Base-by-base conservation (phyloP, 2,113 vertebrate species). In the Montifringilla adamsi region DNA sequence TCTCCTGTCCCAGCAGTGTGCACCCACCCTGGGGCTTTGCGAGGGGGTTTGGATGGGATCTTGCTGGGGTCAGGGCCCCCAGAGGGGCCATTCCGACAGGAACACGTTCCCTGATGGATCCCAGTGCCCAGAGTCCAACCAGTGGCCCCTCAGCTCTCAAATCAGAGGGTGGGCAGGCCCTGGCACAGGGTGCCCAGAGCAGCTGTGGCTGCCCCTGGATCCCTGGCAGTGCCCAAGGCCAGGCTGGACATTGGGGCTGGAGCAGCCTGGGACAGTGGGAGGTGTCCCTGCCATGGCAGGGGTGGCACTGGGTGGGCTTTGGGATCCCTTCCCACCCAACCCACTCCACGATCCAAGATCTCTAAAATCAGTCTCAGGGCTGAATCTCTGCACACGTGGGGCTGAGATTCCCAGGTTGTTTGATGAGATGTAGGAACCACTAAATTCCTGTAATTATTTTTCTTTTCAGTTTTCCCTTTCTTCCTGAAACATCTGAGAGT, bases 311-410 rank as follows among this genome's bases (percentile, higher is more conserved):
- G 56, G 0, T 2, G 47, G 10, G 6, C 1, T 47, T 52, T 63
- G 3, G n/a, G 8, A 10, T 0, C 13, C 2, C 15, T 55, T 6
- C n/a, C 19, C 3, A 30, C 16, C 9, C n/a, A 55, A 63, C 3
- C 9, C 16, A 41, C 20, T 41, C 47, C 37, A 44, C 10, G 39
- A 12, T 33, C 46, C 63, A 18, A 10, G 22, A 27, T 44, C 28
- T 59, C 39, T 33, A 26, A 59, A 13, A 46, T 44, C 20, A 7
- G 7, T 24, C 43, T 41, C 67, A 31, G 63, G 11, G 19, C 9
- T 18, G 39, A 22, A 28, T 37, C 33, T 67, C 49, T 10, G 11
- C 4, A n/a, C 7, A 1, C 15, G 7, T 1, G 4, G 20, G 30
- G 16, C 62, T 15, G 31, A 12, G 31, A 31, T 50, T 55, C 41